Evolutionary conservation across 2,888 invertebrate genomes (phyloP).

Genomic region (Matsumyia berberina): DNA sequence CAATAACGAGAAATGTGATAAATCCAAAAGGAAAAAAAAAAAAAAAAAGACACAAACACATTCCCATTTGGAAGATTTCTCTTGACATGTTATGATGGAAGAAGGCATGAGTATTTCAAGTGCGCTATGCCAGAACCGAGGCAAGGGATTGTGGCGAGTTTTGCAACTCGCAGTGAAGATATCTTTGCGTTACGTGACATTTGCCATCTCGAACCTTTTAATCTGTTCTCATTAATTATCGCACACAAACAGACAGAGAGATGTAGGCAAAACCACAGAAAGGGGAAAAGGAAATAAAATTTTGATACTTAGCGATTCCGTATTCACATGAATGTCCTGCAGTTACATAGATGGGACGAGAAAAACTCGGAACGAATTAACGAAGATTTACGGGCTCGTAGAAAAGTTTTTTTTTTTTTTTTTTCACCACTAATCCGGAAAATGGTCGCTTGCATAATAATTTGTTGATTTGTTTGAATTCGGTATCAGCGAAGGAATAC

Average conservation of each 20-base stretch:
- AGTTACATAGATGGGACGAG: no score
- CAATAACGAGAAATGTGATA: no score
- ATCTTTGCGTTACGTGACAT: constrained; percentile 32
- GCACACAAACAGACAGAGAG: neutral
- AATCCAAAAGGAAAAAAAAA: no score
- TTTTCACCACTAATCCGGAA: constrained; percentile 24
- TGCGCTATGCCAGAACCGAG: neutral
- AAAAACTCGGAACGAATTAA: neutral
- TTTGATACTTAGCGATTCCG: neutral
- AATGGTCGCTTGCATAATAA: constrained; percentile 34
- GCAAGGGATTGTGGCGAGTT: neutral
- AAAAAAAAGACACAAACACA: no score
- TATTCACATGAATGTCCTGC: neutral
- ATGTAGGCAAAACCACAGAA: no score
- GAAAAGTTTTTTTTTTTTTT: constrained; percentile 26
- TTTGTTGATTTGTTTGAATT: neutral
- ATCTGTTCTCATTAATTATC: constrained; percentile 42
- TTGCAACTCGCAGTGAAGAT: neutral
- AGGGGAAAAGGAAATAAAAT: neutral
- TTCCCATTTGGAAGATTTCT: neutral
- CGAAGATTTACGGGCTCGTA: constrained; percentile 3
- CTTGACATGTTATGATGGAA: neutral
- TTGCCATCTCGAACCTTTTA: constrained; percentile 32
- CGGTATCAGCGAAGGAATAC: no score
- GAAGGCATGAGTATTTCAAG: neutral